Evolutionary conservation across 2,113 vertebrate species (phyloP).

Genomic region (Aspiorhynchus laticeps): DNA sequence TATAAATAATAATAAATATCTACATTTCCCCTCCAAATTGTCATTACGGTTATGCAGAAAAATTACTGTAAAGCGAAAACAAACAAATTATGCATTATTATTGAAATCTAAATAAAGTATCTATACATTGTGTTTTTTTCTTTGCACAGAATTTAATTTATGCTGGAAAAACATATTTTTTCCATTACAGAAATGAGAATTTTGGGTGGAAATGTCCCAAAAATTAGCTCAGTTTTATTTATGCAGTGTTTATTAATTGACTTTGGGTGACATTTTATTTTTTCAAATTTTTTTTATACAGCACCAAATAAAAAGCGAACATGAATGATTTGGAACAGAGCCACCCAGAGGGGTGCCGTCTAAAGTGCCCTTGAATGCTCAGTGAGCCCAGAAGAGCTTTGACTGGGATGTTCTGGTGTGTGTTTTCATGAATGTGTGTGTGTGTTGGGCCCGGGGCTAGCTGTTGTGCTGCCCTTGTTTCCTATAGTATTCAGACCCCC

Average conservation of each 20-base stretch:
- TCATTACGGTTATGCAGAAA: not conserved
- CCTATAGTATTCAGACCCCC: conserved; percentile 15
- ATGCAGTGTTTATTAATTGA: not conserved
- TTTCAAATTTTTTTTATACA: not conserved
- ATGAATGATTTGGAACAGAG: conserved; percentile 21
- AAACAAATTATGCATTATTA: not conserved
- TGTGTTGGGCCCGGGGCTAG: not conserved
- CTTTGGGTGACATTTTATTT: not conserved
- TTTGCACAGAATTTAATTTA: not conserved
- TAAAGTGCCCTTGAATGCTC: conserved; percentile 33
- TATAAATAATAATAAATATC: not conserved
- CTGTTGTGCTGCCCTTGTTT: not conserved
- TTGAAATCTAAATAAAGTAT: not conserved
- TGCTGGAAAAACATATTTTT: not conserved
- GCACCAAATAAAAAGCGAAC: not conserved
- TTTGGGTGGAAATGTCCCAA: not conserved
- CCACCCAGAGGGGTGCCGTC: not conserved
- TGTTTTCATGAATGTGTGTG: conserved; percentile 8
- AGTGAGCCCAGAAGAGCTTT: conserved; percentile 1
- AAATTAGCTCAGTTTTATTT: not conserved
- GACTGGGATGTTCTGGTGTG: not conserved
- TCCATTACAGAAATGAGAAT: not conserved
- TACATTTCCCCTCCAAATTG: not conserved
- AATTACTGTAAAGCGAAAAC: not conserved
- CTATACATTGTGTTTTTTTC: not conserved